phyloP scores from a whole-genome alignment of 1,140 invertebrate species.

The Chlorops oryzae region DNA sequence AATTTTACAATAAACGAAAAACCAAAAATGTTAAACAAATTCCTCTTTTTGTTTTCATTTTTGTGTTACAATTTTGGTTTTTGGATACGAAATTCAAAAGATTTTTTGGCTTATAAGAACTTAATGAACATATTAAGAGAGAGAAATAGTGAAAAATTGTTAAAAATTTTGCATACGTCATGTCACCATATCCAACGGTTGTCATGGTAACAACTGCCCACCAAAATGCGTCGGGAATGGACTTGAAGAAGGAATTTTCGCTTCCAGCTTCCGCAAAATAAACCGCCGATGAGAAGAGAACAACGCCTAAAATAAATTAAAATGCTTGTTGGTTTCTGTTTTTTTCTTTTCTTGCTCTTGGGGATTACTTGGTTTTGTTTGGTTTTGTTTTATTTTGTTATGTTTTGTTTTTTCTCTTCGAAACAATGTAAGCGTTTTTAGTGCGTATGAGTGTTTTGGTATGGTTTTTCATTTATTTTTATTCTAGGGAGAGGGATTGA shows the following conservation, averaged over 20 bases:
- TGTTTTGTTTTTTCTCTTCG: slow-evolving; percentile 19
- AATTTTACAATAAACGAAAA: no score
- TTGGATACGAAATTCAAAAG: no score
- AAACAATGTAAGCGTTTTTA: no score
- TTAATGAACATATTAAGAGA: slow-evolving; percentile 2
- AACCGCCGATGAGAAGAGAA: slow-evolving; percentile 97
- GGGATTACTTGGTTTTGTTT: slow-evolving; percentile 8
- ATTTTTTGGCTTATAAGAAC: no score
- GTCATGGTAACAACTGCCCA: slow-evolving; percentile 99
- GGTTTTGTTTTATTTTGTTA: slow-evolving; percentile 13
- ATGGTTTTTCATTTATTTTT: background rate
- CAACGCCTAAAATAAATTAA: slow-evolving; percentile 83
- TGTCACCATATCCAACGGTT: slow-evolving; percentile 99
- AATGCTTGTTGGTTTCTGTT: slow-evolving; percentile 43
- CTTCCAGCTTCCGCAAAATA: slow-evolving; percentile 98
- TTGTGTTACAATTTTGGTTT: no score
- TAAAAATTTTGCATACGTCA: slow-evolving; percentile 89
- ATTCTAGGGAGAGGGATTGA: no score
- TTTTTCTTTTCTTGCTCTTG: slow-evolving; percentile 8
- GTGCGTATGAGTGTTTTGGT: background rate
- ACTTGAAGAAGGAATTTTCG: slow-evolving; percentile 98
- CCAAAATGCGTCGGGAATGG: slow-evolving; percentile 98
- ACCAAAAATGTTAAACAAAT: no score
- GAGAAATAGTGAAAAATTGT: slow-evolving; percentile 13
- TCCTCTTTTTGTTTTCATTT: no score